Evolutionary conservation across 2,113 vertebrate species (phyloP).

Genomic region (Lepus timidus): DNA sequence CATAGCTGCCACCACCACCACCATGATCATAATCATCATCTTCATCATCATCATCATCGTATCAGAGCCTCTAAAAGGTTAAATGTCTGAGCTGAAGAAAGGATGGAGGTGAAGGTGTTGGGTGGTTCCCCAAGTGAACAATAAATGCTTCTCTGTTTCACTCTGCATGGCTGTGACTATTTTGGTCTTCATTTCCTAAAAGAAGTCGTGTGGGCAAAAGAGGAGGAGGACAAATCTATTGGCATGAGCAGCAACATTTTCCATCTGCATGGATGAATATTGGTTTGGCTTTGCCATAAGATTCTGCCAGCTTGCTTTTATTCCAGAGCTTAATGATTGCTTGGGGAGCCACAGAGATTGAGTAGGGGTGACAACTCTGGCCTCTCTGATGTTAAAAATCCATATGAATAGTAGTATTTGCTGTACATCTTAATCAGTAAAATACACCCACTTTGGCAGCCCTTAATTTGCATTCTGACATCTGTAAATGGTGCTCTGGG

Average conservation of each 20-base stretch:
- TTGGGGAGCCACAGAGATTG: neutral
- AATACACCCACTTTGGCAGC: neutral
- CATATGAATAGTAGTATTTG: neutral
- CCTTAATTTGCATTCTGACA: neutral
- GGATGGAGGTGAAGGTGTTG: neutral
- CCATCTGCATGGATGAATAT: neutral
- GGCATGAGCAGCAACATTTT: neutral
- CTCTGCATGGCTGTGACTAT: neutral
- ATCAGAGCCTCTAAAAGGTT: neutral
- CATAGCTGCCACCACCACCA: no score
- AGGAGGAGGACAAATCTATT: neutral
- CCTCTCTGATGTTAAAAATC: neutral
- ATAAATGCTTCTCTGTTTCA: neutral
- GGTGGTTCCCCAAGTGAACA: fast-evolving
- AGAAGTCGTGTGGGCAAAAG: neutral
- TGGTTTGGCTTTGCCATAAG: neutral
- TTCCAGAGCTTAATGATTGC: neutral
- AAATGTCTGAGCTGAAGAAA: neutral
- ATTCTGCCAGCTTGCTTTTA: neutral
- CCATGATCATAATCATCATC: no score
- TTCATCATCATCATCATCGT: neutral
- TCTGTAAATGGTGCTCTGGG: neutral
- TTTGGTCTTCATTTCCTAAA: neutral
- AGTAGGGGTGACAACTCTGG: neutral
- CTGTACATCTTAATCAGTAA: neutral